Conservation (phyloP, 2,888 invertebrate species). For the Branchipolynoe longqiensis region DNA sequence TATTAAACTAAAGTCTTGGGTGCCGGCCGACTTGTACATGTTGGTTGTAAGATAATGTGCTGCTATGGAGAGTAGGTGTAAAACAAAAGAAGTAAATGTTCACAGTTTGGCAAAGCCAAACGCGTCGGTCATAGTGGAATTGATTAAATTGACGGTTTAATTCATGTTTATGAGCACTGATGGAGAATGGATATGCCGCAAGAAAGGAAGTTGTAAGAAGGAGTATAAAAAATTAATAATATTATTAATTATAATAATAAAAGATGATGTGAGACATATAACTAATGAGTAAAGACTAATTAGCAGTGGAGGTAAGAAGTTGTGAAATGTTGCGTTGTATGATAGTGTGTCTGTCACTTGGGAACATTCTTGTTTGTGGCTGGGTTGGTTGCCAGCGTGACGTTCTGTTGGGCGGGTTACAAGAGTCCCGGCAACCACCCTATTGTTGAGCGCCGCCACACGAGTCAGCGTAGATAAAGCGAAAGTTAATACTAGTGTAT, state of each 20-base stretch:
- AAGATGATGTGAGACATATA: neutral
- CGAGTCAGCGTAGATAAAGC: too few species aligned
- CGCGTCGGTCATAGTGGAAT: too few species aligned
- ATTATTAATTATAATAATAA: neutral
- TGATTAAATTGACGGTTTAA: too few species aligned
- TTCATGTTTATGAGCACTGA: too few species aligned
- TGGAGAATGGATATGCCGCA: neutral
- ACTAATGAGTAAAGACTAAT: conserved; percentile 35
- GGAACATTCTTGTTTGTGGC: conserved; percentile 52
- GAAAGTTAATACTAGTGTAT: too few species aligned
- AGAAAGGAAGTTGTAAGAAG: conserved; percentile 36
- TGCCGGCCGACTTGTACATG: too few species aligned
- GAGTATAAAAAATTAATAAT: conserved; percentile 7
- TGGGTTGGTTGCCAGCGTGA: conserved; percentile 27
- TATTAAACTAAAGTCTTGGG: too few species aligned
- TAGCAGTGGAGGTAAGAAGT: conserved; percentile 45
- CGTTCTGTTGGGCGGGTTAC: conserved; percentile 42
- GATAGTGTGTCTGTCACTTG: conserved; percentile 54
- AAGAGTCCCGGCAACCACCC: conserved; percentile 29
- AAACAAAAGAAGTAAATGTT: too few species aligned
- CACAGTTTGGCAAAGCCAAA: too few species aligned
- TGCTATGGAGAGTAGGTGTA: too few species aligned
- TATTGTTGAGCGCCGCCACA: conserved; percentile 27
- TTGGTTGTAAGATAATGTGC: too few species aligned
- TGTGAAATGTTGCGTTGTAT: conserved; percentile 46